A percentile compares a stretch with the other conserved stretches of the same genome.
Evolutionary conservation across 2,888 invertebrate species (phyloP).

Genomic region (Polyommatus icarus): DNA sequence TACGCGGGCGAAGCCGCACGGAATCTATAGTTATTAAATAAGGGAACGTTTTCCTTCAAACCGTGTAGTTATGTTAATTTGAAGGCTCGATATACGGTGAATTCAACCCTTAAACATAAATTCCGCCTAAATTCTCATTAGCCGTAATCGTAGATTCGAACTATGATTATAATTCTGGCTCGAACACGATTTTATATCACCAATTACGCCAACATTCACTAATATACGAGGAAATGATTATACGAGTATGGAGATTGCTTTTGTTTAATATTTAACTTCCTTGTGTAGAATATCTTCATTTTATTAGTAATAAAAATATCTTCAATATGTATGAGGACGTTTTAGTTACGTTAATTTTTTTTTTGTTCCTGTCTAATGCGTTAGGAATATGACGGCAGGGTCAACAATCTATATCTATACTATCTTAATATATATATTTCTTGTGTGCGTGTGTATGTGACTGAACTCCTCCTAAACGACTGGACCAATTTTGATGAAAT

Average conservation of each 20-base stretch:
- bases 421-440: too few species aligned
- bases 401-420: too few species aligned
- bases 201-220: neutral
- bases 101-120: slow-evolving; percentile 7
- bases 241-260: neutral
- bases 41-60: neutral
- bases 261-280: slow-evolving; percentile 12
- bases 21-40: too few species aligned
- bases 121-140: slow-evolving; percentile 28
- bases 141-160: slow-evolving; percentile 18
- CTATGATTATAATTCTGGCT: slow-evolving; percentile 30
- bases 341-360: too few species aligned
- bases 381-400: too few species aligned
- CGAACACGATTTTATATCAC: slow-evolving; percentile 23
- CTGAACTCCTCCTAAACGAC: too few species aligned
- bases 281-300: neutral
- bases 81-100: neutral
- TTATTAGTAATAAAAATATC: neutral
- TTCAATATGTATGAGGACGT: too few species aligned
- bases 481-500: too few species aligned
- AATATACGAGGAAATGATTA: neutral
- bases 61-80: neutral
- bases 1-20: too few species aligned
- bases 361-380: too few species aligned
- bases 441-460: too few species aligned